These are phyloP conservation scores for Caenorhabditis uteleia DNA, from an alignment of 2,888 invertebrate species.

Conservation along the genomic window DNA sequence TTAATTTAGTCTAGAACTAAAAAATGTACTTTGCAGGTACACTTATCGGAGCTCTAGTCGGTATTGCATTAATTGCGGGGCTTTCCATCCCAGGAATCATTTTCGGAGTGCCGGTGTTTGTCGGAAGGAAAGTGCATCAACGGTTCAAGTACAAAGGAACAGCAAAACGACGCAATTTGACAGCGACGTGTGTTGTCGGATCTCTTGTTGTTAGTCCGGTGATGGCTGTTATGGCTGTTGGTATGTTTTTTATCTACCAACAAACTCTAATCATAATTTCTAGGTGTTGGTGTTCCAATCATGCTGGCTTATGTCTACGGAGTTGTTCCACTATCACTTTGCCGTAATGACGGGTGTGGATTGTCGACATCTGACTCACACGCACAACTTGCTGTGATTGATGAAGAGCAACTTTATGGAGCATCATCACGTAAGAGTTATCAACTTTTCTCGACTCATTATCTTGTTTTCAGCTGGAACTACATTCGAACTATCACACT, in stretches of 20 bases:
- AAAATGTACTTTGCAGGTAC: constrained; percentile 26
- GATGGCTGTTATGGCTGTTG: constrained; percentile 76
- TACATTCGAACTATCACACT: too few species aligned
- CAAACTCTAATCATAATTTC: constrained; percentile 4
- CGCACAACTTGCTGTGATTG: constrained; percentile 12
- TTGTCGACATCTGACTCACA: constrained; percentile 20
- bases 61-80: constrained; percentile 89
- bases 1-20: background rate
- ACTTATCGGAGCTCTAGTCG: constrained; percentile 88
- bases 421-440: too few species aligned
- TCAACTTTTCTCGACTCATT: too few species aligned
- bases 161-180: constrained; percentile 54
- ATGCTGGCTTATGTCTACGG: constrained; percentile 88
- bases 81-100: constrained; percentile 93
- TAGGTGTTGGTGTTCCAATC: constrained; percentile 83
- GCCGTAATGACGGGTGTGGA: constrained; percentile 83
- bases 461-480: too few species aligned
- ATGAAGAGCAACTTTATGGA: constrained; percentile 45
- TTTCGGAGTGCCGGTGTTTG: constrained; percentile 93
- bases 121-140: constrained; percentile 76
- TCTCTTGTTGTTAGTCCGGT: constrained; percentile 74
- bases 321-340: constrained; percentile 86
- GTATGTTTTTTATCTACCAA: constrained; percentile 57
- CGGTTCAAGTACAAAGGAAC: constrained; percentile 60
- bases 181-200: constrained; percentile 70